Percentiles rank a stretch among this genome's conserved stretches.
These are phyloP conservation scores for Philopotamus ludificatus DNA, from an alignment of 1,140 invertebrate species.

Conservation along the genomic window DNA sequence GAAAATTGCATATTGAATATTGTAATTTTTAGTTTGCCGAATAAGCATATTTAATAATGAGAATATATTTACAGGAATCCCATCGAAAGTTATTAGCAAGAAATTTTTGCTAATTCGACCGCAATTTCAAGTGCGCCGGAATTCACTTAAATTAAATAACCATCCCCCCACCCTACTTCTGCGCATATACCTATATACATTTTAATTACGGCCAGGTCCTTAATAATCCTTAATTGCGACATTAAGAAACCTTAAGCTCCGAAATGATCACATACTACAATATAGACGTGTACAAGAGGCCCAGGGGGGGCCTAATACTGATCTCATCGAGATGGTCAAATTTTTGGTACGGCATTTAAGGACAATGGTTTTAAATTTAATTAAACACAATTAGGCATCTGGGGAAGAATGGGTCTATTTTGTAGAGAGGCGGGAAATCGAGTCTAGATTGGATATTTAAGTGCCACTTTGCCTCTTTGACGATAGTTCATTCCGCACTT, in stretches of 20 bases:
- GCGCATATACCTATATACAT: too few relatives aligned
- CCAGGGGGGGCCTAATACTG: background rate
- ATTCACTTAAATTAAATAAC: too few relatives aligned
- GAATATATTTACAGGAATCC: too few relatives aligned
- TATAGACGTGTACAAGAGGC: too few relatives aligned
- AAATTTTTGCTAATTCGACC: too few relatives aligned
- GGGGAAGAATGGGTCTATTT: conserved; percentile 15
- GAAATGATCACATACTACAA: background rate
- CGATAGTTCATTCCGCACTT: conserved; percentile 20
- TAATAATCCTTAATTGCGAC: background rate
- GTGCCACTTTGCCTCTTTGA: conserved; percentile 32
- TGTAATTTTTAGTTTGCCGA: too few relatives aligned
- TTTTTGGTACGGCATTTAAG: background rate
- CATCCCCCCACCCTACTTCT: too few relatives aligned
- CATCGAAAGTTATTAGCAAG: too few relatives aligned
- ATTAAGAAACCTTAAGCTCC: conserved; percentile 1
- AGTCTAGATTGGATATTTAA: conserved; percentile 31
- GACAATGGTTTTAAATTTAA: conserved; percentile 12
- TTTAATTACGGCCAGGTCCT: too few relatives aligned
- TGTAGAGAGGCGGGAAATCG: conserved; percentile 6
- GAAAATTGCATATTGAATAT: too few relatives aligned
- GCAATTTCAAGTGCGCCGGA: too few relatives aligned
- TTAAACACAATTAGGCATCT: conserved; percentile 21
- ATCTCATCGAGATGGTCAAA: background rate
- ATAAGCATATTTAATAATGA: too few relatives aligned